These are phyloP conservation scores for Nebria salina DNA, from an alignment of 2,888 invertebrate species.

Conservation along the genomic window DNA sequence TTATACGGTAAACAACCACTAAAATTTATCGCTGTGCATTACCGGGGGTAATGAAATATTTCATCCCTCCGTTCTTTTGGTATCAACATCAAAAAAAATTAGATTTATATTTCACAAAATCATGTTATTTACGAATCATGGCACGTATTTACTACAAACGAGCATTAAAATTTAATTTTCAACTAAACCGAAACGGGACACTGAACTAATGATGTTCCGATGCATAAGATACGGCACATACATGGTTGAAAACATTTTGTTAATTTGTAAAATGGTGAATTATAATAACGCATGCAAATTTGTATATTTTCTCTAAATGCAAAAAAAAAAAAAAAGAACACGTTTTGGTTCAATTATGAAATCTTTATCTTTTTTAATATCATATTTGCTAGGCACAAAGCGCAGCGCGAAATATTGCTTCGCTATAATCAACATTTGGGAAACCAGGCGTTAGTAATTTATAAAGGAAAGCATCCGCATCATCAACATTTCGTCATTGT, in stretches of 20 bases:
- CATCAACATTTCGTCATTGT: neutral
- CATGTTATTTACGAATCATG: constrained; percentile 15
- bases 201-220: neutral
- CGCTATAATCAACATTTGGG: neutral
- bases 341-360: too few relatives aligned
- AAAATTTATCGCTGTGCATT: neutral
- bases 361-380: too few relatives aligned
- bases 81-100: constrained; percentile 9
- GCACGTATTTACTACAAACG: constrained; percentile 25
- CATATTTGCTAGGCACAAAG: too few relatives aligned
- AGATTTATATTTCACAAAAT: constrained; percentile 15
- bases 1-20: neutral
- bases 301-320: too few relatives aligned
- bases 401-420: neutral
- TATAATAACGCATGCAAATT: too few relatives aligned
- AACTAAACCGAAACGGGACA: constrained; percentile 6
- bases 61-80: neutral
- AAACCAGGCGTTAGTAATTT: neutral
- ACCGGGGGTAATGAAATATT: neutral
- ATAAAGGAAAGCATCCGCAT: neutral
- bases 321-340: too few relatives aligned
- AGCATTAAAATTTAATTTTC: constrained; percentile 25
- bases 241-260: neutral
- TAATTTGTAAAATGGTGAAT: too few relatives aligned
- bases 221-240: neutral